Percentiles rank a stretch among this genome's conserved stretches.
Evolutionary conservation across 1,140 invertebrate genomes (phyloP).

Genomic region (Pteromalus puparum): DNA sequence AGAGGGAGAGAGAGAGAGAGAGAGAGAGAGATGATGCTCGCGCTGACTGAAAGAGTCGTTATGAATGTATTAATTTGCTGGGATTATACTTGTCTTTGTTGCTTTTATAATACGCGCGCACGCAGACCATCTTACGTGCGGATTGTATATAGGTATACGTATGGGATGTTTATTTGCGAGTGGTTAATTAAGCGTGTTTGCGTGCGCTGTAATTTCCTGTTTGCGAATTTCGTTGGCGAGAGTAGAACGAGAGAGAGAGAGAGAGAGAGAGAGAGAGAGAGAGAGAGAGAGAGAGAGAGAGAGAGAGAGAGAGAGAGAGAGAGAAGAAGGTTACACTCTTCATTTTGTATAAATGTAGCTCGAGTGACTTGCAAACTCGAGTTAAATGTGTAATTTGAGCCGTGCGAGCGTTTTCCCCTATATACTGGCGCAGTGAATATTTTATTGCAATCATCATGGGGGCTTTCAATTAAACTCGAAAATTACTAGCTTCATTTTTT

Average conservation of each 20-base stretch:
- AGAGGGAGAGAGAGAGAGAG: neutral
- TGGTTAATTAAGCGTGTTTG: slow-evolving; percentile 50
- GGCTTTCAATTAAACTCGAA: slow-evolving; percentile 7
- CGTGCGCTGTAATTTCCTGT: slow-evolving; percentile 49
- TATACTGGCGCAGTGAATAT: neutral
- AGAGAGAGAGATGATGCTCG: neutral
- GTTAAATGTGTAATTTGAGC: slow-evolving; percentile 44
- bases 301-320: no score
- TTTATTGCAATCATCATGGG: slow-evolving; percentile 8
- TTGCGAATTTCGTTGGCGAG: slow-evolving; percentile 37
- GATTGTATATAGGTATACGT: neutral
- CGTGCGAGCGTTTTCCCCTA: neutral
- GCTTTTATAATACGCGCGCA: slow-evolving; percentile 4
- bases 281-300: no score
- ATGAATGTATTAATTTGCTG: slow-evolving; percentile 51
- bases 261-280: no score
- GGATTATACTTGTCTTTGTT: neutral
- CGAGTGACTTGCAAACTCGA: slow-evolving; percentile 40
- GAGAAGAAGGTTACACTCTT: neutral
- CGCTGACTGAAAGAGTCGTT: slow-evolving; percentile 49
- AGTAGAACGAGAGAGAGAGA: neutral
- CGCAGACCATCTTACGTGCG: neutral
- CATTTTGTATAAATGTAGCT: neutral
- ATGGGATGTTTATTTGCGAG: slow-evolving; percentile 34
- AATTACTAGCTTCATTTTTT: slow-evolving; percentile 13